Evolutionary conservation across 2,797 vertebrate genomes (phyloP), one percentile per base, ranked within the genome.

Genomic region (Scleropages formosus): DNA sequence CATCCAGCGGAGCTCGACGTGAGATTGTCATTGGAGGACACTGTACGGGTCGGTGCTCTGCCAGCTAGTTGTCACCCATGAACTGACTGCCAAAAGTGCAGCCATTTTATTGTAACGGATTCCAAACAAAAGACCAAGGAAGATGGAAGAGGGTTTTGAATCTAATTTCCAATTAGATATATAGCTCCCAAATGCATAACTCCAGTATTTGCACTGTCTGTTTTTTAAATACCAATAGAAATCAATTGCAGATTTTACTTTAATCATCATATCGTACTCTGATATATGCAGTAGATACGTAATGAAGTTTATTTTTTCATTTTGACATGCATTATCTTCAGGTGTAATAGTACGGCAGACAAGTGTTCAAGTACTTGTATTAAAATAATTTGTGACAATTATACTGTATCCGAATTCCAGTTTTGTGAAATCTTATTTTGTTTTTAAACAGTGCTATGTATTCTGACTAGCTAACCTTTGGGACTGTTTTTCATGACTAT

Each of bases 321-420:
- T 79, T 68, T 51, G 76, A 77, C 63, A 67, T 67, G 53, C 53
- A 59, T 77, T 67, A 77, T 73, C 49, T 73, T 61, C 44, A 49
- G 62, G 67, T 73, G 70, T 73, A 60, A 56, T 73, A 77, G 49
- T 64, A 66, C 69, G 73, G n/a, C 75, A 66, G 75, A 77, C 60
- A 80, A 79, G 76, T 83, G 82, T 84, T 79, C 47, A 62, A 49
- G 78, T 75, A 24, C 61, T 77, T 77, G 78, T 80, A 72, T 84
- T 75, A 60, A 78, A 65, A 80, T 77, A 83, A 78, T 78, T 78
- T 77, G 77, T 84, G 80, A 80, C 77, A 80, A 76, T 68, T 63
- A 75, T 74, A 66, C 53, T 76, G 78, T 83, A 73, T 77, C 75
- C 80, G 78, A 71, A 73, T 76, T 80, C 70, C 53, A 69, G 51